Percentiles rank a stretch among this genome's conserved stretches.
phyloP scores from a whole-genome alignment of 1,140 invertebrate species.

The Arion vulgaris region DNA sequence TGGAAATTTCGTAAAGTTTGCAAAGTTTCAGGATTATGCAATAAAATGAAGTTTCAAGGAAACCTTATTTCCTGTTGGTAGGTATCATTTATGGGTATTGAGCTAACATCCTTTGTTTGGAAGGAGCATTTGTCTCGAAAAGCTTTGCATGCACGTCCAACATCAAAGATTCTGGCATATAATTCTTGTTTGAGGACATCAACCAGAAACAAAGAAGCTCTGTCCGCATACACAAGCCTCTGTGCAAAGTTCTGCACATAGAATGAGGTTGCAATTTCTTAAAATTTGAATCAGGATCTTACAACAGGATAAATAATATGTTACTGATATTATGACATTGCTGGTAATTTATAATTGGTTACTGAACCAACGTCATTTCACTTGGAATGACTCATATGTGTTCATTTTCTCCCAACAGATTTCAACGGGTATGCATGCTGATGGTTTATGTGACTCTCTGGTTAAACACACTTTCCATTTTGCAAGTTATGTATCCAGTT shows the following conservation, averaged over 20 bases:
- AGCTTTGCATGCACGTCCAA: constrained; percentile 70
- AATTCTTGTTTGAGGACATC: constrained; percentile 81
- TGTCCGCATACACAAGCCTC: constrained; percentile 83
- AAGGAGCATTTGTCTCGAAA: neutral
- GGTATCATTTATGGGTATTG: neutral
- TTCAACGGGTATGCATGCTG: too few relatives aligned
- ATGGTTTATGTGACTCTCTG: too few relatives aligned
- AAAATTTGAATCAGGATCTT: too few relatives aligned
- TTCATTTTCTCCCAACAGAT: too few relatives aligned
- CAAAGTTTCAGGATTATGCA: neutral
- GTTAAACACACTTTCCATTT: too few relatives aligned
- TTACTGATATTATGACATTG: too few relatives aligned
- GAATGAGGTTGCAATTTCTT: neutral
- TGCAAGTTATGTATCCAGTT: too few relatives aligned
- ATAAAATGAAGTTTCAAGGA: neutral
- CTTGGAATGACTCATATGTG: too few relatives aligned
- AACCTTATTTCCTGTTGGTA: constrained; percentile 1
- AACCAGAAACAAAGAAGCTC: constrained; percentile 83
- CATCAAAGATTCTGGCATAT: constrained; percentile 86
- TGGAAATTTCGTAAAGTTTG: neutral
- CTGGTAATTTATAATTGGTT: too few relatives aligned
- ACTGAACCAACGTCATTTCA: too few relatives aligned
- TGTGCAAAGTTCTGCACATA: constrained; percentile 81
- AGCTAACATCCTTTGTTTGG: neutral
- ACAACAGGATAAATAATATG: too few relatives aligned